These are phyloP conservation scores for Lucilia sericata DNA, from an alignment of 1,140 invertebrate genomes.

Conservation along the genomic window DNA sequence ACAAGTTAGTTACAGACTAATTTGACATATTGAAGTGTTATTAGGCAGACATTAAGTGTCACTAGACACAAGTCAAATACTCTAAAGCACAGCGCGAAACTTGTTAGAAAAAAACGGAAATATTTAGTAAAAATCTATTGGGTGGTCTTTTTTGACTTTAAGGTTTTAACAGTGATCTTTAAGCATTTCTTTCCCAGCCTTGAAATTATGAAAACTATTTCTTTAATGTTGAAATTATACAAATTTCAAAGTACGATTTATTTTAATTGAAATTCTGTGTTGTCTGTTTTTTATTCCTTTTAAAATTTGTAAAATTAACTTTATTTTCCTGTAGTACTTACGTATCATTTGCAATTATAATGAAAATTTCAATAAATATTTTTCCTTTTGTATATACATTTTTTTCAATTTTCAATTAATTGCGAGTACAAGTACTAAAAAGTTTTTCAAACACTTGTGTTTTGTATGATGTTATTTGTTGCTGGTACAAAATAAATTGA, in stretches of 20 bases:
- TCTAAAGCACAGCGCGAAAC: neutral
- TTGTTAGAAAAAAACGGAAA: neutral
- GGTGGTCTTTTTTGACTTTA: neutral
- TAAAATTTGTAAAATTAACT: neutral
- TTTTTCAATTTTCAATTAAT: conserved; percentile 30
- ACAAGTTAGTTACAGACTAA: conserved; percentile 20
- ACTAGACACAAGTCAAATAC: neutral
- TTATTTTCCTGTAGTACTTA: neutral
- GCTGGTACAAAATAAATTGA: neutral
- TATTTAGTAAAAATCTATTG: neutral
- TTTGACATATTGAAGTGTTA: conserved; percentile 37
- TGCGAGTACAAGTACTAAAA: conserved; percentile 38
- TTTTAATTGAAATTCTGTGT: conserved; percentile 19
- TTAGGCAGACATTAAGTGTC: conserved; percentile 40
- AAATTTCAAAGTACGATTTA: neutral
- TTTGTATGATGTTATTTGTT: neutral
- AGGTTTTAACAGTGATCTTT: neutral
- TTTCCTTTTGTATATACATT: neutral
- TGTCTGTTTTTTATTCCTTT: neutral
- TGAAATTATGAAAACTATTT: neutral
- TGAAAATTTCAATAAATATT: neutral
- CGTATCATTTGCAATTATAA: conserved; percentile 1
- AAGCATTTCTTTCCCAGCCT: no score
- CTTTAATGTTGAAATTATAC: no score
- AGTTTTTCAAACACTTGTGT: conserved; percentile 20